A percentile compares a stretch with the other conserved stretches of the same genome.
Evolutionary conservation across 2,113 vertebrate genomes (phyloP).

Genomic region (Haplochromis burtoni): DNA sequence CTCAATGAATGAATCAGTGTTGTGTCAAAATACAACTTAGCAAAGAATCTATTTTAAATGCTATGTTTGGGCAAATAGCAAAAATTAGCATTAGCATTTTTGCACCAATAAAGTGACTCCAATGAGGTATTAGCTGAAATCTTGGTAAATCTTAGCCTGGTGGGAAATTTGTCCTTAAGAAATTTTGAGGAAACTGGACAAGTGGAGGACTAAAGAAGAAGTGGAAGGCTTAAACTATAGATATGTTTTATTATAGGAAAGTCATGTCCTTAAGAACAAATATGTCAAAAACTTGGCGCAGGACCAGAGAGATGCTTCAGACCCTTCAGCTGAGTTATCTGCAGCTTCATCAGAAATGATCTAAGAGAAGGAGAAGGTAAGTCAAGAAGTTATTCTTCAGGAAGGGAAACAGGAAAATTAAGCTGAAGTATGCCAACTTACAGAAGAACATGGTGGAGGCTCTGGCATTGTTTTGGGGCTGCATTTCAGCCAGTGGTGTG

Average conservation of each 20-base stretch:
- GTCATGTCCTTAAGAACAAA: neutral
- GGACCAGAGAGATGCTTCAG: neutral
- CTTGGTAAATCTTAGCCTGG: neutral
- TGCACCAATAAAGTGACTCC: neutral
- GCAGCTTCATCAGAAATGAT: neutral
- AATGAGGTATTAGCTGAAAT: neutral
- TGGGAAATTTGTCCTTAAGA: neutral
- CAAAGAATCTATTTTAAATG: neutral
- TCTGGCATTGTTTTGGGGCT: neutral
- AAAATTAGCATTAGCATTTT: neutral
- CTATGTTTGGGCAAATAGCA: neutral
- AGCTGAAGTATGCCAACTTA: neutral
- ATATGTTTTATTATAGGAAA: neutral
- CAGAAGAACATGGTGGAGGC: neutral
- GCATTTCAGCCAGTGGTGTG: neutral
- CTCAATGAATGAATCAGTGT: neutral
- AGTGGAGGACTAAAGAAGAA: neutral
- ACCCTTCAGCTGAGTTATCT: neutral
- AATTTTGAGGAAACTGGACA: neutral
- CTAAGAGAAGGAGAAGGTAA: neutral
- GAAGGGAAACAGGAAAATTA: neutral
- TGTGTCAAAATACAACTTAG: neutral
- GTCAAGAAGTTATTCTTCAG: neutral
- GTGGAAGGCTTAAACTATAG: neutral
- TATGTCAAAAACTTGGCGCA: neutral